These are phyloP conservation scores for Brachionus asplanchnoidis DNA, from an alignment of 1,140 invertebrate genomes.

Conservation along the genomic window DNA sequence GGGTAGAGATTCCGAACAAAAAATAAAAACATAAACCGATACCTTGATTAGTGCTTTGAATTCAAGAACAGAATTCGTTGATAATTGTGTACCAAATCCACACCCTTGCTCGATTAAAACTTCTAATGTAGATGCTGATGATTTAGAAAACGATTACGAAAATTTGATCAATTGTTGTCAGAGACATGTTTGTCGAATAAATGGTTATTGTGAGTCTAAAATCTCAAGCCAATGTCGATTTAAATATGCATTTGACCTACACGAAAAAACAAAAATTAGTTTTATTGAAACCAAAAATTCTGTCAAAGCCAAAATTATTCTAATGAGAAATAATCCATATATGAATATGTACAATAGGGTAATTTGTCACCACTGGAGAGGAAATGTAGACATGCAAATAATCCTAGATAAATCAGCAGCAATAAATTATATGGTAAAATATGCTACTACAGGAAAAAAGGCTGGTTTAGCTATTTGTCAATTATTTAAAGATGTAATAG, in stretches of 20 bases:
- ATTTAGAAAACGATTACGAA: not conserved
- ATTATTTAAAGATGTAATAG: conserved; percentile 14
- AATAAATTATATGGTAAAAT: conserved; percentile 3
- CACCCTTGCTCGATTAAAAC: not conserved
- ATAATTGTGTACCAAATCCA: not conserved
- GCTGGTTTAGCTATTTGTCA: conserved; percentile 9
- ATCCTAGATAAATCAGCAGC: not conserved
- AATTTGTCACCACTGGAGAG: not conserved
- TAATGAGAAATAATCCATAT: not conserved
- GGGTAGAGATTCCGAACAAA: not conserved
- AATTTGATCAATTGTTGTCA: not conserved
- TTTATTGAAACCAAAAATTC: not conserved
- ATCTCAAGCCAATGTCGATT: not conserved
- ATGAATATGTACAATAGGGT: conserved; percentile 10
- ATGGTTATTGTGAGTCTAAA: not conserved
- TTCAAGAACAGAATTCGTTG: not conserved
- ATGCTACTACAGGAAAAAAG: not conserved
- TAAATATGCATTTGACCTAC: not conserved
- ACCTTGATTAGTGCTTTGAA: not conserved
- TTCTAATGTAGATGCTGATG: not conserved
- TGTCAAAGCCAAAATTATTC: not conserved
- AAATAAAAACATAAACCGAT: not conserved
- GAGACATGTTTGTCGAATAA: not conserved
- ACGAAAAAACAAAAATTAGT: not conserved
- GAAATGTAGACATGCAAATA: not conserved